These are phyloP conservation scores for Hylaeus anthracinus DNA, from an alignment of 1,140 invertebrate species.

Conservation along the genomic window DNA sequence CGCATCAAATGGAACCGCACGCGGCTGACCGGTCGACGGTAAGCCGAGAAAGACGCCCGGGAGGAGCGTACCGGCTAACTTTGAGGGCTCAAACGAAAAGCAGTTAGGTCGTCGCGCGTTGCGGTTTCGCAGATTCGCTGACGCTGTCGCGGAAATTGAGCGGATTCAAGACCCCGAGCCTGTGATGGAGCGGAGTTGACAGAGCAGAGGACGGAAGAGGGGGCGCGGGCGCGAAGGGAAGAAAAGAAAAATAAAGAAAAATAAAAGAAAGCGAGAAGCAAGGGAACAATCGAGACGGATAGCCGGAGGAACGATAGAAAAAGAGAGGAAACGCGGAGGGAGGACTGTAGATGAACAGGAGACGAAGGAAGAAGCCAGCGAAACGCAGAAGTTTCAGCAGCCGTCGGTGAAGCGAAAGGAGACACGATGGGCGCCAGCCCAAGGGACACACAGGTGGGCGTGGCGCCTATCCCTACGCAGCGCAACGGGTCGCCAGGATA, in stretches of 20 bases:
- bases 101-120: constrained; percentile 74
- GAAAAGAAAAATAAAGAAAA: no score
- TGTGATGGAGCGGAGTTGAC: constrained; percentile 42
- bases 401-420: constrained; percentile 55
- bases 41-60: constrained; percentile 1
- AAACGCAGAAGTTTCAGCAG: constrained; percentile 30
- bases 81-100: constrained; percentile 74
- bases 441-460: constrained; percentile 70
- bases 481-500: constrained; percentile 67
- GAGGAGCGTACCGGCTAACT: constrained; percentile 8
- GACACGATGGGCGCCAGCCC: constrained; percentile 53
- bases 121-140: constrained; percentile 65
- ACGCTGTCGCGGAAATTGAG: constrained; percentile 67
- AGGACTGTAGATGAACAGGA: neutral
- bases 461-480: constrained; percentile 75
- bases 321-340: neutral
- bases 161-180: constrained; percentile 55
- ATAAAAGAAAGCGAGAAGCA: neutral
- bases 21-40: constrained; percentile 41
- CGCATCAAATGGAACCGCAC: constrained; percentile 47
- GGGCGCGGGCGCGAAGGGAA: neutral
- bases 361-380: constrained; percentile 27
- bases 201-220: constrained; percentile 11
- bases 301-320: constrained; percentile 5
- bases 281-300: constrained; percentile 3